A percentile compares a stretch with the other conserved stretches of the same genome.
These are phyloP conservation scores for Serranus cabrilla DNA, from an alignment of 2,797 vertebrate species.

Conservation along the genomic window DNA sequence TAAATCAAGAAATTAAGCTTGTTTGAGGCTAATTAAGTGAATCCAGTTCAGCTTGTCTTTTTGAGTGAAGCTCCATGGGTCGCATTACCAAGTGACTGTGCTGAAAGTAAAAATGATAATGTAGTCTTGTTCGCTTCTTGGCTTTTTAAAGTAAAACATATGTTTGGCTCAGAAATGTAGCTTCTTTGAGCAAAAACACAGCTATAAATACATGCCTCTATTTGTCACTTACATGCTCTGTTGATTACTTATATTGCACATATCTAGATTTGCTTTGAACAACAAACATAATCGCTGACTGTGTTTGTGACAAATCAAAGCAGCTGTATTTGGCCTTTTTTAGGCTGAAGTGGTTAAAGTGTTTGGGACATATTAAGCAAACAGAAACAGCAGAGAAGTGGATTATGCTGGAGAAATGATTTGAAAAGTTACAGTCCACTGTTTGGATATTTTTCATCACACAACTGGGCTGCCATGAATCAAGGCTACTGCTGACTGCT, in stretches of 20 bases:
- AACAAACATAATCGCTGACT: not conserved
- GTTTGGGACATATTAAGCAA: not conserved
- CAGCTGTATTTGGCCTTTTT: not conserved
- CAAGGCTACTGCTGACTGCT: not conserved
- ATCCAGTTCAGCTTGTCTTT: not conserved
- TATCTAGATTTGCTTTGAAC: not conserved
- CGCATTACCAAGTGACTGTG: not conserved
- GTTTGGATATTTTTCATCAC: not conserved
- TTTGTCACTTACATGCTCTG: not conserved
- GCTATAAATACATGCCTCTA: not conserved
- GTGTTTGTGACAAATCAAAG: not conserved
- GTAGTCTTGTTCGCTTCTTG: not conserved
- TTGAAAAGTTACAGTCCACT: not conserved
- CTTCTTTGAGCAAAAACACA: not conserved
- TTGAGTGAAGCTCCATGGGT: not conserved
- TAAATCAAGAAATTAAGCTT: slow-evolving; percentile 8
- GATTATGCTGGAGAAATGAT: not conserved
- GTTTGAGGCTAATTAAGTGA: not conserved
- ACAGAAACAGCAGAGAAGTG: not conserved
- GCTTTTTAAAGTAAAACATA: not conserved
- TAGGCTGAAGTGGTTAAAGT: not conserved
- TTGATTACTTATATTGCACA: not conserved
- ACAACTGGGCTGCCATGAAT: not conserved
- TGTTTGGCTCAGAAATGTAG: not conserved
- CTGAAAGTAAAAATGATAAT: slow-evolving; percentile 1